Base-by-base conservation (phyloP, 2,888 invertebrate species). In the Yponomeuta evonymella region DNA sequence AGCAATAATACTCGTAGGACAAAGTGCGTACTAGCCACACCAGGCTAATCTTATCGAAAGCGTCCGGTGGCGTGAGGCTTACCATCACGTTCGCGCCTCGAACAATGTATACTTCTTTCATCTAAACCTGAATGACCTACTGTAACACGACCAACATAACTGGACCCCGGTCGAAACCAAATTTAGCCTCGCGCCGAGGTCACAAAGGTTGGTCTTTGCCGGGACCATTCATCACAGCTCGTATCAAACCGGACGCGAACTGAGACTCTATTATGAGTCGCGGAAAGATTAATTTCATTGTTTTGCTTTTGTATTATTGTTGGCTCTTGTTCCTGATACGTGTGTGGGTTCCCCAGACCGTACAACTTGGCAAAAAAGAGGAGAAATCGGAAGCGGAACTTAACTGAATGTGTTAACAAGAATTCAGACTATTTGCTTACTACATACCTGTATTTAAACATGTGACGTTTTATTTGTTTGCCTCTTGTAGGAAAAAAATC, bases 1-100 rank as follows among this genome's bases (percentile, higher is more conserved):
- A 43, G 6, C 43, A 8, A 43, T 43, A 43, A 36, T 23, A 23
- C 23, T 23, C 23, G 9, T 43, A 8, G 43, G 51, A 12, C 51
- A 15, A 2, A 15, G 4, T 58, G 12, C 51, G 15, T 58, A 12
- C 15, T 58, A 58, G 30, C 10, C 64, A 23, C 67, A 12, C 67
- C 5, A n/a, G 43, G 12, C 79, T 83, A 83, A 78, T 79, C 78
- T 82, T 85, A 84, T 84, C 84, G 80, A 76, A 77, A 77, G 79
- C 76, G 81, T 81, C 84, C 81, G 81, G 83, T 78, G 78, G 72
- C 73, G 77, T 74, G 75, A 77, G 77, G 78, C 74, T 71, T 69
- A 70, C 72, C 78, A 83, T 82, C 84, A 84, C 84, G 84, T 83
- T 81, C 73, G 75, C 12, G 75, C 73, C 72, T 43, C 74, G 75